phyloP scores from a whole-genome alignment of 2,888 invertebrate species.

The Agrochola macilenta region DNA sequence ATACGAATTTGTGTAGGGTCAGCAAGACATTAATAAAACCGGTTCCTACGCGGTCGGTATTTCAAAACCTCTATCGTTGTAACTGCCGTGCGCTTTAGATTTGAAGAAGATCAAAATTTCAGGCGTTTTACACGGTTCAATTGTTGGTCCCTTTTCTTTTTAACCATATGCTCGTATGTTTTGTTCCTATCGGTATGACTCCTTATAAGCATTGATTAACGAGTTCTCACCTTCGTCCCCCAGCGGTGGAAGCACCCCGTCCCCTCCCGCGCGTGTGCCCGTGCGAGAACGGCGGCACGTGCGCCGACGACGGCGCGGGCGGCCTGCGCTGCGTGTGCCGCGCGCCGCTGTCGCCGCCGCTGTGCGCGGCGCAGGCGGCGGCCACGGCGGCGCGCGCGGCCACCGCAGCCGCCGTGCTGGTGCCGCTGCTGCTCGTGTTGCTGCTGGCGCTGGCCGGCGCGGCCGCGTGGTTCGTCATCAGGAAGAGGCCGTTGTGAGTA shows the following conservation, averaged over 20 bases:
- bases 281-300: conserved; percentile 97
- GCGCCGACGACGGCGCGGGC: conserved; percentile 88
- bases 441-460: conserved; percentile 93
- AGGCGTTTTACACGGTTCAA: background rate
- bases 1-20: too few species aligned
- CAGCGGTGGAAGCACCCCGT: conserved; percentile 92
- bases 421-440: conserved; percentile 95
- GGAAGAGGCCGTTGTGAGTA: conserved; percentile 96
- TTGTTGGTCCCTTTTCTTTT: background rate
- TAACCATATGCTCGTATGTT: too few species aligned
- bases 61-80: background rate
- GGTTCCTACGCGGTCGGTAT: background rate
- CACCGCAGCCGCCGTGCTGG: conserved; percentile 93
- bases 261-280: conserved; percentile 94
- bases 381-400: conserved; percentile 90
- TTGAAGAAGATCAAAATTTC: background rate
- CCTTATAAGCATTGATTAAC: background rate
- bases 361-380: conserved; percentile 91
- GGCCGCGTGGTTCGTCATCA: conserved; percentile 95
- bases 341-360: conserved; percentile 92
- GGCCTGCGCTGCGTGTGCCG: conserved; percentile 92
- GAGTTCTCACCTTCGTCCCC: too few species aligned
- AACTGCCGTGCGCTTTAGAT: background rate
- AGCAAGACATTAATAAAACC: background rate
- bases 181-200: background rate